Base-by-base conservation (phyloP, 1,140 invertebrate genomes). In the Macrostomum lignano region DNA sequence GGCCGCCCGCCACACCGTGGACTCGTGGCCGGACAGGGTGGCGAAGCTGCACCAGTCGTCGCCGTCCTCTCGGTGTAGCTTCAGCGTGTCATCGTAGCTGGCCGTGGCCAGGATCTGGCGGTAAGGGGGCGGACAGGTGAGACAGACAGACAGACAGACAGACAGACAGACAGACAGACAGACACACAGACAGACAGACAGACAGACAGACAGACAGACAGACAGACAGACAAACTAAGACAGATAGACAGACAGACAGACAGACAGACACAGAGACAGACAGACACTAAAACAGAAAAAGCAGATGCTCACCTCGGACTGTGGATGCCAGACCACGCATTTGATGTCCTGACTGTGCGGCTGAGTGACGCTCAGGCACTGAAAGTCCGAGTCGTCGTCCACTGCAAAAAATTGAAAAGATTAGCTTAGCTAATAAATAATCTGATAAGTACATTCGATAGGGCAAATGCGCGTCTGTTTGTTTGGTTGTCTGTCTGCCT, bases 61-160 rank as follows among this genome's bases (percentile, higher is more conserved):
- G 21, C 65, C 58, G 49, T 88, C 76, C 55, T 86, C 77, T 50
- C 70, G 71, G 47, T 74, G 93, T 39, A 96, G 60, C 58, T 82
- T 86, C 2, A 91, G 69, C 2, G 74, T 78, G 47, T 93, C 74
- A 51, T 98, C 88, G 61, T 96, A 96, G 44, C 82, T 88, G 29
- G 74, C 72, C 2, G 86, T 94, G 3, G 75, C 81, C 14, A 96
- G 49, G 10, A 88, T 52, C 31, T 7, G 31, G 32, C 31, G 7
- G 31, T 28, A 19, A 7, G n/a, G n/a, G n/a, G n/a, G n/a, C n/a
- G n/a, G n/a, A n/a, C n/a, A n/a, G n/a, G n/a, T n/a, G n/a, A n/a
- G 31, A 33, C 31, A 7, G 31, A 33, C 31, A 7, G 31, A 33
- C 31, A 7, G 31, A 33, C 31, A 7, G 31, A 33, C 31, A 7